Base-by-base conservation (phyloP, 2,113 vertebrate genomes). In the Aix galericulata region DNA sequence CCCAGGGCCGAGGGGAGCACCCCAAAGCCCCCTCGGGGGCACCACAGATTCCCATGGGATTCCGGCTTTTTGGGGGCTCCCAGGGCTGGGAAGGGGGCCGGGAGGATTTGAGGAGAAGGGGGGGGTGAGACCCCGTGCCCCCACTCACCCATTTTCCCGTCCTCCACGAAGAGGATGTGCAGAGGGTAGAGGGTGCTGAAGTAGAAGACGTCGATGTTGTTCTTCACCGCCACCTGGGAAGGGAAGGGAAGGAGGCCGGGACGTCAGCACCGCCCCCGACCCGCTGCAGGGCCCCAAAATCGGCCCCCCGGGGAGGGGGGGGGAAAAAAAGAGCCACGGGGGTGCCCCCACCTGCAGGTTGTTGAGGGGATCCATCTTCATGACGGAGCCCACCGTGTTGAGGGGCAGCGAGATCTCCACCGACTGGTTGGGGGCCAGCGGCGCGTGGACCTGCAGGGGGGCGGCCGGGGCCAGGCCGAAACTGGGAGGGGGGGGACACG, bases 141-240 rank as follows among this genome's bases (percentile, higher is more conserved):
- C 27, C 58, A 98, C 99, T 99, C 97, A 99, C 99, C 99, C 99
- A 99, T 99, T 97, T 99, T 99, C 31, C 99, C 99, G 0, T 99
- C 99, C 94, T 99, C 99, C 77, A 98, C 98, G 9, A 99, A 99
- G 86, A 99, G 98, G 97, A 99, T 98, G 96, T 99, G 99, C 95
- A 99, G 98, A 1, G 99, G 99, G 96, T 99, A 99, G 93, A 99
- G 98, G 89, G 99, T 98, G 97, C 99, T 99, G 98, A 99, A 99
- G 99, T 99, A 99, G 98, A 99, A 99, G 59, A 99, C 99, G 1
- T 99, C 99, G 3, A 99, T 99, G 98, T 99, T 99, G 98, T 99
- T 99, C 96, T 99, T 99, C 95, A 99, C 98, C 0, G 99, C 99
- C 60, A 99, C 99, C 99, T 99, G 97, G 53, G 17, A 69, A 1